Conservation (phyloP, 2,888 invertebrate genomes). For the Crepidodera aurea region DNA sequence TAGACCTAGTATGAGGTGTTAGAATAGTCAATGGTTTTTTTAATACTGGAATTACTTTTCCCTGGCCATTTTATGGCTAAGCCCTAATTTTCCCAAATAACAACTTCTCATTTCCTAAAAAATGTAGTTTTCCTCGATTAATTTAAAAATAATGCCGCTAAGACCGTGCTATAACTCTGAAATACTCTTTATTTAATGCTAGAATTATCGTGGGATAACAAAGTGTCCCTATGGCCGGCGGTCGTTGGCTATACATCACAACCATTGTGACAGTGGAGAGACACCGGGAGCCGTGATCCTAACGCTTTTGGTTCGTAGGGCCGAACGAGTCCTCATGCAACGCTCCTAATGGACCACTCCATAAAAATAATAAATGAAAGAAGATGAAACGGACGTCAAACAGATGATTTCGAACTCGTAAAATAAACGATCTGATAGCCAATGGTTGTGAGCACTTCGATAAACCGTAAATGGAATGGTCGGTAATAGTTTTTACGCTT, state of each 20-base stretch:
- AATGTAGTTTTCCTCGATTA: no score
- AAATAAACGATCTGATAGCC: slow-evolving; percentile 30
- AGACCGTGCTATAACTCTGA: slow-evolving; percentile 21
- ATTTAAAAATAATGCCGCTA: no score
- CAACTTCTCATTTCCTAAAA: no score
- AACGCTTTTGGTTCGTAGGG: slow-evolving; percentile 11
- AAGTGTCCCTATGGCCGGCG: slow-evolving; percentile 50
- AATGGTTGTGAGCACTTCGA: slow-evolving; percentile 30
- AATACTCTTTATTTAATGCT: slow-evolving; percentile 49
- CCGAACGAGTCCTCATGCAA: not conserved
- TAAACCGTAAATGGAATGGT: not conserved
- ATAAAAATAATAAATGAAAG: slow-evolving; percentile 50
- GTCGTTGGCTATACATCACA: slow-evolving; percentile 53
- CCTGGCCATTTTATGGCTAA: no score
- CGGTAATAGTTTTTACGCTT: not conserved
- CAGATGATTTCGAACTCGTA: slow-evolving; percentile 36
- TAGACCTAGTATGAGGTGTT: no score
- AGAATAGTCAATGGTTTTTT: no score
- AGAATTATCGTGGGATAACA: slow-evolving; percentile 56
- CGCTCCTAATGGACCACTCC: slow-evolving; percentile 52
- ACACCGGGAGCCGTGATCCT: slow-evolving; percentile 18
- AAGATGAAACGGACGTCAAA: slow-evolving; percentile 47
- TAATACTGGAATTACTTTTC: no score
- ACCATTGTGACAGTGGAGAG: slow-evolving; percentile 48
- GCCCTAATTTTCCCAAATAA: no score